A percentile compares a stretch with the other conserved stretches of the same genome.
These are phyloP conservation scores for Myotis myotis DNA, from an alignment of 2,797 vertebrate genomes.

Conservation along the genomic window DNA sequence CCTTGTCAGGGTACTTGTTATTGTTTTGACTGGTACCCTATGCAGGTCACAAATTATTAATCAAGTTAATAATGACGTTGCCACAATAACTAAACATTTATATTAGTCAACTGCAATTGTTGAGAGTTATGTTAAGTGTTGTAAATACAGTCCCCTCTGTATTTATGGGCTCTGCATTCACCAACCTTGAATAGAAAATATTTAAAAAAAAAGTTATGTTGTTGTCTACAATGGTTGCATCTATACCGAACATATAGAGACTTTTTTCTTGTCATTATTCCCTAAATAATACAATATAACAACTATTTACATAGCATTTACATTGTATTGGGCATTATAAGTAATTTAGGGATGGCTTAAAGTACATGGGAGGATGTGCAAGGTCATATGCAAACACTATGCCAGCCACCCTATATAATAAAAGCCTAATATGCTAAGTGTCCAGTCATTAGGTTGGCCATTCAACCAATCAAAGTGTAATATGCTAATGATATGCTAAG, in stretches of 20 bases:
- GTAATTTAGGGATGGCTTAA: neutral
- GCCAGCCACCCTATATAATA: neutral
- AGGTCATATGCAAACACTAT: neutral
- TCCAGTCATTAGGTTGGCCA: too few relatives aligned
- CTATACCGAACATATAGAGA: neutral
- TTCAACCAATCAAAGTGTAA: too few relatives aligned
- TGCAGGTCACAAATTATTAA: neutral
- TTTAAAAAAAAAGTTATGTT: neutral
- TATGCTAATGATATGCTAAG: too few relatives aligned
- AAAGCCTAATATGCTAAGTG: too few relatives aligned
- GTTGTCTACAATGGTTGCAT: neutral
- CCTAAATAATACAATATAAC: neutral
- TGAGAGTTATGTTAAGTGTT: neutral
- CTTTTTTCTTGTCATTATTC: neutral
- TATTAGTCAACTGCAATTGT: neutral
- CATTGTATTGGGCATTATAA: neutral
- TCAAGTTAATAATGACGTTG: neutral
- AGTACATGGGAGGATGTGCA: neutral
- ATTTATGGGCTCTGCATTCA: neutral
- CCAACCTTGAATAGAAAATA: neutral
- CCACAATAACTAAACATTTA: neutral
- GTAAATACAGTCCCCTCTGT: neutral
- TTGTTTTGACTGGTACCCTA: neutral
- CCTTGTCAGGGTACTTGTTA: neutral
- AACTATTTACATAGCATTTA: neutral